Evolutionary conservation across 2,113 vertebrate genomes (phyloP).

Genomic region (Sander lucioperca): DNA sequence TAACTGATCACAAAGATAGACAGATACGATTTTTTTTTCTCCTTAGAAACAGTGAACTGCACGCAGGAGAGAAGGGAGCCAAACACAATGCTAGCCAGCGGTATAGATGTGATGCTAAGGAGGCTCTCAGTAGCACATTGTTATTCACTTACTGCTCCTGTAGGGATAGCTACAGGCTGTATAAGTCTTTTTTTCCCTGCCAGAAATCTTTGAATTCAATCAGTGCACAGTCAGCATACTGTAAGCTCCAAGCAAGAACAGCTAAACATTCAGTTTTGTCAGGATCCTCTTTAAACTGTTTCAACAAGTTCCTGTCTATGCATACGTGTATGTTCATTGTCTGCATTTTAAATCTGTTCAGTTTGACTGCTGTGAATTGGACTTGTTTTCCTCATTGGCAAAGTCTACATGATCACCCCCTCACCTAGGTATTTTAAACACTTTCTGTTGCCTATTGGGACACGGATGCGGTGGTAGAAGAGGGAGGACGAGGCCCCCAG

Average conservation of each 20-base stretch:
- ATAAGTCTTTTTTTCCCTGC: conserved; percentile 59
- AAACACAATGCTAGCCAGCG: conserved; percentile 65
- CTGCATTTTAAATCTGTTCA: conserved; percentile 53
- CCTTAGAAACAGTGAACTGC: conserved; percentile 45
- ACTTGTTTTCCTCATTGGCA: conserved; percentile 65
- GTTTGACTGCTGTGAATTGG: conserved; percentile 42
- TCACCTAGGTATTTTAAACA: conserved; percentile 72
- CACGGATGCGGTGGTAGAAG: conserved; percentile 39
- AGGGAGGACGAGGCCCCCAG: conserved; percentile 78
- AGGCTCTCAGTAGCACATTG: conserved; percentile 67
- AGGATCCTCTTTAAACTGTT: conserved; percentile 58
- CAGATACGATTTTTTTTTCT: conserved; percentile 68
- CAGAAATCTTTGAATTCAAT: conserved; percentile 78
- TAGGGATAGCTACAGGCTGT: conserved; percentile 79
- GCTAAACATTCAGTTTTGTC: conserved; percentile 68
- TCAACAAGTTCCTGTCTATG: conserved; percentile 58
- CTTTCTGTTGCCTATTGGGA: conserved; percentile 72
- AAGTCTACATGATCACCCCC: conserved; percentile 50
- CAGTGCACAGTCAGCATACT: conserved; percentile 76
- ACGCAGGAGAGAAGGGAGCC: conserved; percentile 43
- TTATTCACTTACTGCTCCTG: conserved; percentile 76
- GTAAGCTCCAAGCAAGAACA: conserved; percentile 72
- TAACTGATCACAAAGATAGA: conserved; percentile 83
- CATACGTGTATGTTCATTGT: conserved; percentile 44
- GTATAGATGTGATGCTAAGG: conserved; percentile 69